A percentile compares a stretch with the other conserved stretches of the same genome.
Evolutionary conservation across 2,797 vertebrate genomes (phyloP).

Genomic region (Sebastes paucispinis): DNA sequence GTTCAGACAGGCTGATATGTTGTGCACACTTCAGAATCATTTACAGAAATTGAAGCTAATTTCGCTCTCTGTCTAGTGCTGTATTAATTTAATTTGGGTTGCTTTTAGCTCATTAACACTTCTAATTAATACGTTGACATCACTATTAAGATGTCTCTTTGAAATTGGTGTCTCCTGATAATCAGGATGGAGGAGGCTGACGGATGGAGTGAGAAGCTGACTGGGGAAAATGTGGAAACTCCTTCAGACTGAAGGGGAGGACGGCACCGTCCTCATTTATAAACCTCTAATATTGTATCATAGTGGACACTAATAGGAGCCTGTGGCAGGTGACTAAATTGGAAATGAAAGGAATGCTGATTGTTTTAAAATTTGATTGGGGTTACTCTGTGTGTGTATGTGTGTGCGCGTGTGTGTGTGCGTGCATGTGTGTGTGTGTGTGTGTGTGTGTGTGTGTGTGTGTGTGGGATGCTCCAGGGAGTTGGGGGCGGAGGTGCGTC

Average conservation of each 20-base stretch:
- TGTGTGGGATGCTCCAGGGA: constrained; percentile 53
- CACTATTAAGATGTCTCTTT: constrained; percentile 99
- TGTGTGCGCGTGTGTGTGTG: neutral
- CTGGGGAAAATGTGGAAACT: constrained; percentile 81
- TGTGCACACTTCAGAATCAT: constrained; percentile 99
- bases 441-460: constrained; percentile 8
- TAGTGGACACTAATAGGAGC: constrained; percentile 82
- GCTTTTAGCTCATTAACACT: constrained; percentile 99
- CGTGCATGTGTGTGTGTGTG: neutral
- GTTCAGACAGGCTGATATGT: constrained; percentile 97
- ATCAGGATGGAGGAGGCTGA: constrained; percentile 99
- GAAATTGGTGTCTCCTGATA: constrained; percentile 99
- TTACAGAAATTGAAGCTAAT: constrained; percentile 99
- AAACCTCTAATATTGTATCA: constrained; percentile 78
- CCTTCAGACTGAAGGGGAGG: constrained; percentile 69
- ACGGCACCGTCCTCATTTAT: constrained; percentile 70
- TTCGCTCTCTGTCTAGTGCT: constrained; percentile 99
- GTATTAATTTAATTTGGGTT: constrained; percentile 99
- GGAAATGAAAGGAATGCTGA: constrained; percentile 85
- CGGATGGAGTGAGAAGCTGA: constrained; percentile 91
- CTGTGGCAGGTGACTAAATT: constrained; percentile 84
- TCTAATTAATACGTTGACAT: constrained; percentile 99
- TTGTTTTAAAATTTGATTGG: constrained; percentile 85
- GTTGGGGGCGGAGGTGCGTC: constrained; percentile 76
- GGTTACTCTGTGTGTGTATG: constrained; percentile 40